Base-by-base conservation (phyloP, 2,888 invertebrate genomes). In the Choreutis nemorana region DNA sequence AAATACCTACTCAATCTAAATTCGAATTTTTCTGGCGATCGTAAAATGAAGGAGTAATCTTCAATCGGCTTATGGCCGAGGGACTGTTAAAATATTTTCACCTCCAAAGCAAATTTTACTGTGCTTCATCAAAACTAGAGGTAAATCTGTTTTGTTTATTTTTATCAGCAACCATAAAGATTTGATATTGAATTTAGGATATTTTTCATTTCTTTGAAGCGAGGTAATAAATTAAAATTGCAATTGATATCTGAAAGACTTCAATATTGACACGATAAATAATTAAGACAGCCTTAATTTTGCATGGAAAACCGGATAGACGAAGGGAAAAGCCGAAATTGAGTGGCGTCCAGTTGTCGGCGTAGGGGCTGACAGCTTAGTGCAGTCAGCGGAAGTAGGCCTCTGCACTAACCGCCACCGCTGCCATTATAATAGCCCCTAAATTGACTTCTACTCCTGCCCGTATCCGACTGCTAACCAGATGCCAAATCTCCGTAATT, bases 351-450 rank as follows among this genome's bases (percentile, higher is more conserved):
- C 61, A 70, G 68, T 65, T 61, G 59, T 68, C 61, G 61, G 67
- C 54, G 64, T n/a, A n/a, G n/a, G n/a, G n/a, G n/a, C n/a, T n/a
- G n/a, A 57, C 53, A 64, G 77, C 75, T 75, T 77, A 77, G 75
- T 66, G 70, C 75, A 73, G 59, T 60, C 60, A 65, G 67, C 73
- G 75, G 78, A 78, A 78, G 70, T 71, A 68, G 71, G 73, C 71
- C 64, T 73, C 66, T 68, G 71, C n/a, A n/a, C n/a, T n/a, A n/a
- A n/a, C n/a, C n/a, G n/a, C n/a, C n/a, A 61, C 71, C 65, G 64
- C 72, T 59, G 58, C 58, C 61, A 67, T n/a, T 73, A 73, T 75
- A 77, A 78, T 77, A 68, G 73, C 68, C 65, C 65, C 61, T 57
- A 75, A 75, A 75, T 75, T 73, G 73, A 73, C 68, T 65, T 65